phyloP scores from a whole-genome alignment of 2,888 invertebrate genomes.

The Anthophora plumipes region DNA sequence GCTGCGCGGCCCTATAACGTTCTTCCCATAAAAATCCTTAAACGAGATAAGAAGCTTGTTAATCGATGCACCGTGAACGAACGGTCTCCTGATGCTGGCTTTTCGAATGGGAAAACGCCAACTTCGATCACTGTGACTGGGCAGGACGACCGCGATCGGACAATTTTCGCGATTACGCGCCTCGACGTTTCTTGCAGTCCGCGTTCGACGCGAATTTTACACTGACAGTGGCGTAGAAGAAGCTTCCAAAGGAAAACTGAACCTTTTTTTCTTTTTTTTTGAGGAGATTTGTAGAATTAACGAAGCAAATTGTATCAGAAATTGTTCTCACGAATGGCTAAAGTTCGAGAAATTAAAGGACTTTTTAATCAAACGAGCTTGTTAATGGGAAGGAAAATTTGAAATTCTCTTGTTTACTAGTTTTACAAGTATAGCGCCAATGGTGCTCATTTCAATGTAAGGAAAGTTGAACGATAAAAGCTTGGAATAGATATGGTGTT shows the following conservation, averaged over 20 bases:
- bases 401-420: no score
- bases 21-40: slow-evolving; percentile 73
- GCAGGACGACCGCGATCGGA: slow-evolving; percentile 9
- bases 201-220: not conserved
- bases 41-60: slow-evolving; percentile 77
- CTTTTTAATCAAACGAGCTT: no score
- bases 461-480: not conserved
- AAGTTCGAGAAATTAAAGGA: no score
- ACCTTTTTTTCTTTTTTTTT: no score
- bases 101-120: slow-evolving; percentile 60
- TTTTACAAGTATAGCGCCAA: not conserved
- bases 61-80: slow-evolving; percentile 71
- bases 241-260: not conserved
- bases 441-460: not conserved
- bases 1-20: slow-evolving; percentile 71
- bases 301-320: no score
- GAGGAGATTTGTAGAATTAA: not conserved
- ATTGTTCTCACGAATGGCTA: no score
- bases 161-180: slow-evolving; percentile 49
- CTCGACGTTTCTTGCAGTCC: slow-evolving; percentile 1
- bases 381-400: not conserved
- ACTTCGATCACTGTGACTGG: not conserved
- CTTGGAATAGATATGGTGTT: not conserved
- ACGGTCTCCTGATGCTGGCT: slow-evolving; percentile 36
- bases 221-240: not conserved